Evolutionary conservation across 2,113 vertebrate species (phyloP).

Genomic region (Dromiciops gliroides): DNA sequence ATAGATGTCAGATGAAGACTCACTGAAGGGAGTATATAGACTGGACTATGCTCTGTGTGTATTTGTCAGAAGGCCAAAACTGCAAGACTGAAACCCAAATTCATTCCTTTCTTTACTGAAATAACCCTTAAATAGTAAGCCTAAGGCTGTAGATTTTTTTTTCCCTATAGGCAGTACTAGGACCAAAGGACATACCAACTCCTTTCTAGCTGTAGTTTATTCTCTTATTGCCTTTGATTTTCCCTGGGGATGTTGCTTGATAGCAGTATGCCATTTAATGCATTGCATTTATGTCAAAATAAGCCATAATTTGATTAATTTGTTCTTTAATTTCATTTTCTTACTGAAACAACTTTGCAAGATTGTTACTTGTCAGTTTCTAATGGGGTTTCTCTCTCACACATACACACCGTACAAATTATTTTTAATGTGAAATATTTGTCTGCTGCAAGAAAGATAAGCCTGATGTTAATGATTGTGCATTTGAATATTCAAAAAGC

Average conservation of each 20-base stretch:
- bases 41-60: not conserved
- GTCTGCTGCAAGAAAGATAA: not conserved
- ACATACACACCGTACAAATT: not conserved
- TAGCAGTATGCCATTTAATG: not conserved
- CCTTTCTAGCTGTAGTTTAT: not conserved
- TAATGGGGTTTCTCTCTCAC: not conserved
- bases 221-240: not conserved
- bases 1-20: not conserved
- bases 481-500: not conserved
- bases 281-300: not conserved
- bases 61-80: not conserved
- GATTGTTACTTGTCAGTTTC: not conserved
- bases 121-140: not conserved
- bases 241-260: not conserved
- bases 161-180: not conserved
- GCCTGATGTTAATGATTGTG: not conserved
- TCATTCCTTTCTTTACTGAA: not conserved
- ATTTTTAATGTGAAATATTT: not conserved
- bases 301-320: not conserved
- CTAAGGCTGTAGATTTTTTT: not conserved
- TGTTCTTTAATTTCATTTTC: not conserved
- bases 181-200: not conserved
- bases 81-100: not conserved
- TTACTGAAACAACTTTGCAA: not conserved
- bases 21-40: not conserved